These are phyloP conservation scores for Trochalopteron elliotii DNA, from an alignment of 2,113 vertebrate genomes.

Conservation along the genomic window DNA sequence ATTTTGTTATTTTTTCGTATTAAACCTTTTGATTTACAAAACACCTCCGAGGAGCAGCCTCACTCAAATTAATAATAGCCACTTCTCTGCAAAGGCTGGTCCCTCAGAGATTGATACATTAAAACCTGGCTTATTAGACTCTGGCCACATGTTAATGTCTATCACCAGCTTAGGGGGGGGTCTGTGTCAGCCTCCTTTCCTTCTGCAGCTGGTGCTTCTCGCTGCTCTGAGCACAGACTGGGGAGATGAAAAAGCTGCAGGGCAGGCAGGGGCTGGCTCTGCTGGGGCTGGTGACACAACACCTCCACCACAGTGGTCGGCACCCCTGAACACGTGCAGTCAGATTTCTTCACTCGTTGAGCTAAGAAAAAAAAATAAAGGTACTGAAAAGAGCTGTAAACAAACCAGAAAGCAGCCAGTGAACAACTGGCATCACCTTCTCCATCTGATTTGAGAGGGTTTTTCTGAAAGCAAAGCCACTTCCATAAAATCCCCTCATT, in stretches of 20 bases:
- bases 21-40: too few relatives aligned
- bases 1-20: too few relatives aligned
- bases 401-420: neutral
- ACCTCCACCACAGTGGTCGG: neutral
- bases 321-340: fast-evolving
- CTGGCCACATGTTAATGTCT: too few relatives aligned
- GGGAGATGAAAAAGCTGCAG: neutral
- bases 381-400: neutral
- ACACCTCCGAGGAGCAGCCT: too few relatives aligned
- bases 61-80: too few relatives aligned
- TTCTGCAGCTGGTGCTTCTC: neutral
- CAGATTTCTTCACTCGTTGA: neutral
- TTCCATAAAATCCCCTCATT: neutral
- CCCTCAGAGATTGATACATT: too few relatives aligned
- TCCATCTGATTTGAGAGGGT: neutral
- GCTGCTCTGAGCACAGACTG: fast-evolving
- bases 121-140: too few relatives aligned
- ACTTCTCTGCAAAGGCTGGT: too few relatives aligned
- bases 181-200: neutral
- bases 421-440: neutral
- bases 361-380: neutral
- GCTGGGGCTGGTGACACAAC: neutral
- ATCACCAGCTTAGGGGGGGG: too few relatives aligned
- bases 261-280: neutral
- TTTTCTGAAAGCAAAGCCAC: neutral